phyloP scores from a whole-genome alignment of 2,888 invertebrate genomes.

The Corbicula japonica region DNA sequence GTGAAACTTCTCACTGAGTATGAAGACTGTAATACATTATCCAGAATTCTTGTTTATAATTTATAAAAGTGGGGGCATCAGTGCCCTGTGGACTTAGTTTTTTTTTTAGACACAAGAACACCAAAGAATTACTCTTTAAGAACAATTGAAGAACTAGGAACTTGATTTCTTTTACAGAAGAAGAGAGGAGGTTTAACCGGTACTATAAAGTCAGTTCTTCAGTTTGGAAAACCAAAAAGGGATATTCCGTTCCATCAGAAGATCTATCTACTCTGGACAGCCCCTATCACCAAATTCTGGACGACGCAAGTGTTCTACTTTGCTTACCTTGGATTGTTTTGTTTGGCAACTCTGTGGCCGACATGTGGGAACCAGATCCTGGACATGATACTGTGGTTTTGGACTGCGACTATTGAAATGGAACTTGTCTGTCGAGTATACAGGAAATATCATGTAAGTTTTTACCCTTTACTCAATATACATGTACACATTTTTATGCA shows the following conservation, averaged over 20 bases:
- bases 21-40: too few species aligned
- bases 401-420: constrained; percentile 77
- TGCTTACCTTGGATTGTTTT: constrained; percentile 76
- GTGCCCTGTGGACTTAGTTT: too few species aligned
- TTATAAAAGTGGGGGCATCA: too few species aligned
- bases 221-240: constrained; percentile 4
- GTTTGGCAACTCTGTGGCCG: constrained; percentile 83
- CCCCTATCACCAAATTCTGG: constrained; percentile 87
- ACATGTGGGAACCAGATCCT: constrained; percentile 86
- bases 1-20: too few species aligned
- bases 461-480: background rate
- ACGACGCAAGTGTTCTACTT: constrained; percentile 83
- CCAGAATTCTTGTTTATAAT: too few species aligned
- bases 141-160: too few species aligned
- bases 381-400: constrained; percentile 84
- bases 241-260: constrained; percentile 69
- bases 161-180: constrained; percentile 23
- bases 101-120: too few species aligned
- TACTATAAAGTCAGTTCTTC: constrained; percentile 19
- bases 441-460: constrained; percentile 76
- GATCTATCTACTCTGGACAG: constrained; percentile 85
- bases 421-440: constrained; percentile 75
- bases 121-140: too few species aligned
- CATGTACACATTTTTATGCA: too few species aligned
- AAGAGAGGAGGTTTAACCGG: constrained; percentile 6